Evolutionary conservation across 2,113 vertebrate species (phyloP), one percentile per base, ranked within the genome.

Genomic region (Phalacrocorax carbo): DNA sequence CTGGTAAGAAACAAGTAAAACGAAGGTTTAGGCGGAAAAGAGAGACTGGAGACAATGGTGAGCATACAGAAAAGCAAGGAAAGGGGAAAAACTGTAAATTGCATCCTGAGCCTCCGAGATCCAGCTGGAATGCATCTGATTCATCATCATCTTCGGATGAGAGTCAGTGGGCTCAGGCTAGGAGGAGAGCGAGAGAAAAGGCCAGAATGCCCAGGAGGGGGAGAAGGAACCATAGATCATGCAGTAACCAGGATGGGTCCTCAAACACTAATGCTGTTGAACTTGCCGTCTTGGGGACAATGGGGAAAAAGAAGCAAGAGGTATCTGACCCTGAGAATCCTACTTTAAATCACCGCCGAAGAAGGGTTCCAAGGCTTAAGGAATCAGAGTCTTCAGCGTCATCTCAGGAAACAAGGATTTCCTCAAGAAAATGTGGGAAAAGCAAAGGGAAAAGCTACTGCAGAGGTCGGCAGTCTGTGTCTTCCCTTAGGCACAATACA

Each of bases 161-260:
- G 26, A 98, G 97, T 68, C 98, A 98, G 38, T 98, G 98, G 97
- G 98, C 98, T 65, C 97, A 98, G 93, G 84, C 97, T 91, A 99
- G 98, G 92, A 98, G 98, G 91, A 99, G 97, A 98, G 98, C 97
- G 20, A 98, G 98, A 92, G 98, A 98, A 96, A 99, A 98, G 92
- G 98, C 98, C 94, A 97, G 95, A 86, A 76, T 97, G 68, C 90
- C 95, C n/a, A 95, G 97, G 71, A 98, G 98, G 91, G 97, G 95
- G 25, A 97, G 98, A 66, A 98, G 97, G 88, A 98, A 88, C 72
- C 97, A 95, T 40, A 98, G 96, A 26, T 94, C 97, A 32, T 97
- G 87, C 86, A 95, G 69, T 66, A 98, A 97, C 29, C 72, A 94
- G 61, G 96, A 97, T 7, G 96, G 30, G 30, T 73, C 70, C 30